These are phyloP conservation scores for Alentia gelatinosa DNA, from an alignment of 2,888 invertebrate genomes.

Conservation along the genomic window DNA sequence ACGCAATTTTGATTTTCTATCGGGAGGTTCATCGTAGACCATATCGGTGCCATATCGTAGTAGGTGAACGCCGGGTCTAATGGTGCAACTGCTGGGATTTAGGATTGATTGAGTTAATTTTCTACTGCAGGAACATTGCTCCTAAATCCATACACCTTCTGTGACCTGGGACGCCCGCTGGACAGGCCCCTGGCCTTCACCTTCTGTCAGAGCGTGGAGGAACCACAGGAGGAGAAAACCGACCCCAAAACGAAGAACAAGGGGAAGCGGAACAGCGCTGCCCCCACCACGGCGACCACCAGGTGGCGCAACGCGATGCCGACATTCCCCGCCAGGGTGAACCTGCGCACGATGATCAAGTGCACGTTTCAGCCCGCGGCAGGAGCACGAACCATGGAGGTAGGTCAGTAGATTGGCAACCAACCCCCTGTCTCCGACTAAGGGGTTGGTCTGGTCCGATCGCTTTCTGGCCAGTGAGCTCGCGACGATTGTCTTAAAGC, in stretches of 20 bases:
- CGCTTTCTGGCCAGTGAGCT: too few relatives aligned
- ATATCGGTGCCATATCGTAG: too few relatives aligned
- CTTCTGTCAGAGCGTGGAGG: constrained; percentile 47
- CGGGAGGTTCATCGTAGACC: too few relatives aligned
- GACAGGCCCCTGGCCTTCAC: constrained; percentile 59
- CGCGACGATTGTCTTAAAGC: too few relatives aligned
- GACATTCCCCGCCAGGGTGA: too few relatives aligned
- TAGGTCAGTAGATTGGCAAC: background rate
- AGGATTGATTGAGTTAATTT: too few relatives aligned
- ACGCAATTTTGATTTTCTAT: too few relatives aligned
- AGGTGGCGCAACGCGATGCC: too few relatives aligned
- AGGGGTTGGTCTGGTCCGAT: too few relatives aligned
- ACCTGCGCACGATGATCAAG: background rate
- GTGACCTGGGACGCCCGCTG: constrained; percentile 57
- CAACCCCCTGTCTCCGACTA: too few relatives aligned
- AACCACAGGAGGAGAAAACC: background rate
- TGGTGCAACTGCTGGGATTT: too few relatives aligned
- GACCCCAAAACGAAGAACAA: background rate
- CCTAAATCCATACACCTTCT: constrained; percentile 56
- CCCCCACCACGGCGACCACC: background rate
- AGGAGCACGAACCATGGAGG: constrained; percentile 55
- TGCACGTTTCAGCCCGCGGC: constrained; percentile 56
- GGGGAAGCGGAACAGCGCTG: background rate
- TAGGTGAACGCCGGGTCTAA: too few relatives aligned
- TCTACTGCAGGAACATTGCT: constrained; percentile 56